A percentile compares a stretch with the other conserved stretches of the same genome.
phyloP scores from a whole-genome alignment of 2,888 invertebrate genomes.

The Anodontia alba region DNA sequence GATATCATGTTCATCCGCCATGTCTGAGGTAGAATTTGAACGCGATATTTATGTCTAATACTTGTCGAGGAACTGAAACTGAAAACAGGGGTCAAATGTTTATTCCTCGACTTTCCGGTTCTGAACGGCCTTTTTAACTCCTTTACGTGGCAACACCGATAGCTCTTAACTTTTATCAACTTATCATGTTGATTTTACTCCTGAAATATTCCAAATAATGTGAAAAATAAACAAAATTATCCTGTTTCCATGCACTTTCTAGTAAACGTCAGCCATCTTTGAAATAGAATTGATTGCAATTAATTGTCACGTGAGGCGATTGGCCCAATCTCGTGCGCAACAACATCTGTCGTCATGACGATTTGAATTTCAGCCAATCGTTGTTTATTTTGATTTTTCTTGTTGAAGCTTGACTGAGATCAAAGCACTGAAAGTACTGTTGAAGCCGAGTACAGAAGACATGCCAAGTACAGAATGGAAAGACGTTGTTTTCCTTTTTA shows the following conservation, averaged over 20 bases:
- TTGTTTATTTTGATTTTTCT: conserved; percentile 24
- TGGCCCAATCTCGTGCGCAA: conserved; percentile 70
- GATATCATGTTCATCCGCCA: conserved; percentile 84
- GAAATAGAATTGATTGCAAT: conserved; percentile 70
- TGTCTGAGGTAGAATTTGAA: conserved; percentile 54
- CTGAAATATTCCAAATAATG: conserved; percentile 16
- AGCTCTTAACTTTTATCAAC: background rate
- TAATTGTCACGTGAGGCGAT: conserved; percentile 69
- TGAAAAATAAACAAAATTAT: conserved; percentile 27
- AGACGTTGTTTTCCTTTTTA: too few species aligned
- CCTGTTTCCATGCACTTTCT: conserved; percentile 36
- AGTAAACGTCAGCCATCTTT: conserved; percentile 80
- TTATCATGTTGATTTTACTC: conserved; percentile 26
- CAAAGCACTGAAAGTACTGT: background rate
- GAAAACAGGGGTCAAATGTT: conserved; percentile 3
- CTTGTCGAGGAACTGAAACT: background rate
- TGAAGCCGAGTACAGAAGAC: too few species aligned
- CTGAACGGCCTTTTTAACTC: conserved; percentile 1
- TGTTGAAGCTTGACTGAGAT: conserved; percentile 29
- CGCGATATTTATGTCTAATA: background rate
- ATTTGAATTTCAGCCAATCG: conserved; percentile 77
- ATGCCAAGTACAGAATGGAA: too few species aligned
- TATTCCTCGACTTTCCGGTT: background rate
- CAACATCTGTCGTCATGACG: conserved; percentile 81
- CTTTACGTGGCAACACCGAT: background rate